A percentile compares a stretch with the other conserved stretches of the same genome.
Conservation (phyloP, 2,113 vertebrate species). For the Erythrocercus mccallii region DNA sequence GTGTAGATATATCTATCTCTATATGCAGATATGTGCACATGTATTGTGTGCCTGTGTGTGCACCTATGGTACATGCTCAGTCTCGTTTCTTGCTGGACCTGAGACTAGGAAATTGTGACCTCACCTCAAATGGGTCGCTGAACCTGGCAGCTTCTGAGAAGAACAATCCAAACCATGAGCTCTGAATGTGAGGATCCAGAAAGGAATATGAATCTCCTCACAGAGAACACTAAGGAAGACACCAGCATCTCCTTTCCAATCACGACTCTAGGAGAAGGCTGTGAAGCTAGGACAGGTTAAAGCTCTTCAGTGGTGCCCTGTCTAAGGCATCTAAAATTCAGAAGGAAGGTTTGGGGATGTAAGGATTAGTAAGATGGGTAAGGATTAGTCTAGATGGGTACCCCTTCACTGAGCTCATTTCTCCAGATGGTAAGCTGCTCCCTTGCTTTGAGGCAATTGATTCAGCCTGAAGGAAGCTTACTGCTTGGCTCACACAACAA, state of each 20-base stretch:
- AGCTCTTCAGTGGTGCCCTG: background rate
- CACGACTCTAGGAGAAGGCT: background rate
- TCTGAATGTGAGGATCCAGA: background rate
- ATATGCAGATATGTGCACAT: too few relatives aligned
- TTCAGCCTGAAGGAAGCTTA: background rate
- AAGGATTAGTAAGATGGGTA: too few relatives aligned
- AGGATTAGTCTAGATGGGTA: background rate
- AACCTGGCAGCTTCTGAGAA: background rate
- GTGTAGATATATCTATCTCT: background rate
- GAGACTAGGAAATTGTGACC: background rate
- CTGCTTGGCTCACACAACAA: background rate
- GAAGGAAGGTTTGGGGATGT: background rate
- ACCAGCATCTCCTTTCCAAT: background rate
- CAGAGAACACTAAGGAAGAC: background rate
- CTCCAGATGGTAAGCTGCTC: background rate
- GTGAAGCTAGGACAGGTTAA: background rate
- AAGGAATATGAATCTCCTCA: background rate
- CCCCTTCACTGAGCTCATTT: background rate
- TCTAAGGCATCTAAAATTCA: background rate
- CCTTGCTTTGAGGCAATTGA: background rate
- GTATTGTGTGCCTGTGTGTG: too few relatives aligned
- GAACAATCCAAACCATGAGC: background rate
- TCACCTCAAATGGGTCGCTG: accelerated
- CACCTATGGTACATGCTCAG: background rate
- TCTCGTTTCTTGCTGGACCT: background rate